Base-by-base conservation (phyloP, 2,888 invertebrate genomes). In the Salpingus planirostris region DNA sequence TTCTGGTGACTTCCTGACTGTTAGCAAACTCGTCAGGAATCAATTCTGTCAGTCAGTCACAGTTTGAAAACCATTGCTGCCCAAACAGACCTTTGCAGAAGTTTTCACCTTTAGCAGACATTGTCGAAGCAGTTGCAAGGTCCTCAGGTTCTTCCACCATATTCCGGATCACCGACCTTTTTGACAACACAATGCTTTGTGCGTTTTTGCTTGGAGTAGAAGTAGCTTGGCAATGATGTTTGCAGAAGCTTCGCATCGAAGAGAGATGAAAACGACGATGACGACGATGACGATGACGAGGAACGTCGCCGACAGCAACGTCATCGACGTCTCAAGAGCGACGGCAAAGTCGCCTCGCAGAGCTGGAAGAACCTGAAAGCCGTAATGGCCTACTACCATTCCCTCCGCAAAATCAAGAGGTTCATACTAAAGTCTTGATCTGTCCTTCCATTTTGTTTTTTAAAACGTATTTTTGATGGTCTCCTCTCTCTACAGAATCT, bases 331-430 rank as follows among this genome's bases (percentile, higher is more conserved):
- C 31, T 42, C 38, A 34, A 35, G 51, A 51, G 39, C 38, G 24
- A 40, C 41, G 43, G 48, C 46, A 54, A 53, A 42, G 50, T 46
- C 42, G 63, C 62, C 11, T 59, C 61, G 62, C 84, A 83, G 70
- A 84, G 82, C 65, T 88, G 87, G 87, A 79, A 80, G 67, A 86
- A 84, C 70, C 78, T 88, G 56, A 77, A 85, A 62, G 86, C 86
- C 57, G 87, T 86, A 62, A 83, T 87, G 84, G 83, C 86, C 60
- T 84, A 86, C 74, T 87, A 87, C 76, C 81, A 84, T 69, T 80
- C 86, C 55, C 78, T 88, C 64, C 77, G 87, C 71, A 84, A 85
- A 73, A 87, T 88, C 71, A 86, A 87, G 81, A 87, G 87, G 87
- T 85, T 54, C 46, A 44, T 42, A n/a, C n/a, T n/a, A n/a, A n/a